These are phyloP conservation scores for Albula glossodonta DNA, from an alignment of 2,113 vertebrate species.

Conservation along the genomic window DNA sequence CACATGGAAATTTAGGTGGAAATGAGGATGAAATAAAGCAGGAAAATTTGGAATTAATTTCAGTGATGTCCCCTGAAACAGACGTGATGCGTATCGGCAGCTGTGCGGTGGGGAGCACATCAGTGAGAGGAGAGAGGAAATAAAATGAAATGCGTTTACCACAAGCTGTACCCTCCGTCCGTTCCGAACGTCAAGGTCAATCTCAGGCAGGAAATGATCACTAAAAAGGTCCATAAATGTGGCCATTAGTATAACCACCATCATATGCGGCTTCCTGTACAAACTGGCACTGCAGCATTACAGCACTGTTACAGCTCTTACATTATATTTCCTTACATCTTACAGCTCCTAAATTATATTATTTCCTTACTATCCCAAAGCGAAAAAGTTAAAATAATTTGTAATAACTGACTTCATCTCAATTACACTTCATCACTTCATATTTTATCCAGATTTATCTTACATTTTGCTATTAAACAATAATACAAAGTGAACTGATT, in stretches of 20 bases:
- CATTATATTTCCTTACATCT: not conserved
- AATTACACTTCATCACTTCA: not conserved
- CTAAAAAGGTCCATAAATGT: slow-evolving; percentile 54
- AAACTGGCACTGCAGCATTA: slow-evolving; percentile 19
- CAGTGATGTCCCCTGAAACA: not conserved
- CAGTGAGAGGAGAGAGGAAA: not conserved
- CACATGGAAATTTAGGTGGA: not conserved
- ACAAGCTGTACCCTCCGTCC: slow-evolving; percentile 82
- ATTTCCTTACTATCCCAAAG: no score
- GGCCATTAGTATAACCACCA: slow-evolving; percentile 22
- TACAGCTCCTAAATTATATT: not conserved
- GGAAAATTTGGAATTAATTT: not conserved
- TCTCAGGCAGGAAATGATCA: slow-evolving; percentile 79
- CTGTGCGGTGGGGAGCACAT: not conserved
- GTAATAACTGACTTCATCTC: not conserved
- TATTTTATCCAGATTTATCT: not conserved
- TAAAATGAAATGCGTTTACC: slow-evolving; percentile 75
- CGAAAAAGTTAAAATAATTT: not conserved
- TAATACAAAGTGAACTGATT: not conserved
- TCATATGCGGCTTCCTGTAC: slow-evolving; percentile 3
- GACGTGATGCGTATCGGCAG: not conserved
- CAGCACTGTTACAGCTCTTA: not conserved
- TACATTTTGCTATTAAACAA: not conserved
- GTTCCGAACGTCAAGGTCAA: slow-evolving; percentile 73
- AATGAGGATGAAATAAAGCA: not conserved